Base-by-base conservation (phyloP, 2,113 vertebrate species). In the Mesembrinibis cayennensis region DNA sequence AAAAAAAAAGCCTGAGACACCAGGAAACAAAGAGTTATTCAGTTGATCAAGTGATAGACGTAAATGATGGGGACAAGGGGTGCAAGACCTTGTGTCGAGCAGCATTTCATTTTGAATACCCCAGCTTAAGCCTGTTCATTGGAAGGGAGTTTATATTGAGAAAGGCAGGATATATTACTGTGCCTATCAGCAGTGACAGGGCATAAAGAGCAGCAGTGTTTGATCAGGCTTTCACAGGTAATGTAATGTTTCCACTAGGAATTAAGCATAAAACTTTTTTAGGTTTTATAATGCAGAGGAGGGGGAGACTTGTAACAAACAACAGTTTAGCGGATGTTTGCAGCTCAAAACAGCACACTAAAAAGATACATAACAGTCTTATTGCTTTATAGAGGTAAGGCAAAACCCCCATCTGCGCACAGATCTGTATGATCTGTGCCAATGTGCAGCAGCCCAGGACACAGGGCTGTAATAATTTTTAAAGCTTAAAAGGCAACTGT, bases 191-290 rank as follows among this genome's bases (percentile, higher is more conserved):
- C 70, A 93, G 82, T 61, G 89, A 67, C 73, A 36, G 92, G 66
- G 63, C 95, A 97, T 97, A 97, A 97, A 95, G 44, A 91, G 82
- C 89, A 95, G 77, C 86, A 40, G 93, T 95, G 87, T 97, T 96
- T 95, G 97, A 95, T 97, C 94, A 80, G 82, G 45, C 52, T 92
- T 95, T 74, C 88, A 30, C 65, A 56, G 91, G 95, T 95, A 91
- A 89, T 91, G 58, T 90, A 86, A 94, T 89, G 96, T 97, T 97
- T 97, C 97, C 96, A 93, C 66, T 78, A 97, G 97, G 95, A 95
- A 96, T 93, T 94, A 92, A 77, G 47, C 69, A 52, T 96, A 95
- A 97, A 96, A 89, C 78, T 96, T 83, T 77, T 86, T 74, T 77
- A 49, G 29, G 27, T 89, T 96, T 95, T 83, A 73, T 80, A 93